Evolutionary conservation across 2,113 vertebrate genomes (phyloP), one percentile per base, ranked within the genome.

Genomic region (Hemichromis elongatus): DNA sequence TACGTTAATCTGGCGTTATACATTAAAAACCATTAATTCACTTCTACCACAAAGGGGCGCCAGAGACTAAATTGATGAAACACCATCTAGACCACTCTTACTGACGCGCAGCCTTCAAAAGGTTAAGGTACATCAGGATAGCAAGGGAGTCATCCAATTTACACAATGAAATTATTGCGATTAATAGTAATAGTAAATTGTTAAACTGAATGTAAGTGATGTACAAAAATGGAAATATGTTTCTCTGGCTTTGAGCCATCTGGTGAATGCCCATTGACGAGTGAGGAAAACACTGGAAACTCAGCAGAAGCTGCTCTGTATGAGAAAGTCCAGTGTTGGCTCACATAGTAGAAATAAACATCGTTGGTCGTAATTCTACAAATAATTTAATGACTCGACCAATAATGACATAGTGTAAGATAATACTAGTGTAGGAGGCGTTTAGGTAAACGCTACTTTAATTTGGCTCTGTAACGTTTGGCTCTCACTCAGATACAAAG

Each of bases 1-100:
- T n/a, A 75, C 6, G 24, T 19, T 30, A 30, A 50, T 75, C 24
- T 28, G 24, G 68, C 42, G 11, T 19, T 50, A 50, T 50, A 50
- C 24, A 30, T 30, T 50, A 19, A 30, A 75, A 75, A 30, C 42
- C 18, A 75, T 50, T 18, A 3, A 55, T 80, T 40, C 53, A 86
- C 16, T 90, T 94, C 56, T 77, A 55, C 93, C 96, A 95, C 91
- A 81, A 86, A 61, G 92, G 84, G 96, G 94, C 90, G 94, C 92
- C 87, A 94, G 53, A 94, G 89, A 88, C 92, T 89, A 89, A 90
- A 87, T 3, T 57, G 55, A 52, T 16, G 18, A 82, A 77, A 57
- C 50, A 13, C n/a, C 3, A 68, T n/a, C 21, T 70, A 24, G 9
- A 73, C 24, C 68, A 50, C 26, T 50, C 24, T 30, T 24, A 28